Percentiles rank a stretch among this genome's conserved stretches.
phyloP scores from a whole-genome alignment of 2,797 vertebrate species.

The Sternotherus odoratus region DNA sequence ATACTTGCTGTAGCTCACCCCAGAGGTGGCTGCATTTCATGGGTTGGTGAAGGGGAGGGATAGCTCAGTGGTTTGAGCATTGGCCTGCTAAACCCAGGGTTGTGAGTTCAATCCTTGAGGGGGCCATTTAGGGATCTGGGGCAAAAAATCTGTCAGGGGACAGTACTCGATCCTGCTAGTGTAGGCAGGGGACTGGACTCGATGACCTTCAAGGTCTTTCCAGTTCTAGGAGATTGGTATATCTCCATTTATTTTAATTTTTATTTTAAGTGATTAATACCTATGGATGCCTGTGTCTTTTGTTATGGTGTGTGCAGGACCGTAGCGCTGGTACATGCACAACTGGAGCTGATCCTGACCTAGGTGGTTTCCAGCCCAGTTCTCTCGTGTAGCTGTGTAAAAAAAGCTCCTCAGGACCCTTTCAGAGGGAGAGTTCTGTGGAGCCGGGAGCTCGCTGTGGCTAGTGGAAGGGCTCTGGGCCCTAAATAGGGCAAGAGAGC shows the following conservation, averaged over 20 bases:
- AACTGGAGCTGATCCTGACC: neutral
- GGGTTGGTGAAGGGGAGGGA: neutral
- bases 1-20: neutral
- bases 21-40: neutral
- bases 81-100: too few relatives aligned
- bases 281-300: too few relatives aligned
- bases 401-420: neutral
- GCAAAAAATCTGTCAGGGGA: too few relatives aligned
- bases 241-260: too few relatives aligned
- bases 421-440: neutral
- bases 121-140: too few relatives aligned
- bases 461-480: neutral
- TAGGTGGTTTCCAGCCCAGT: neutral
- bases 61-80: too few relatives aligned
- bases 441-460: neutral
- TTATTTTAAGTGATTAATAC: neutral
- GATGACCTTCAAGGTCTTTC: too few relatives aligned
- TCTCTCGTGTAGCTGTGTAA: neutral
- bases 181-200: too few relatives aligned
- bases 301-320: neutral
- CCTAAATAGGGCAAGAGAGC: neutral
- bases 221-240: too few relatives aligned
- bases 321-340: neutral
- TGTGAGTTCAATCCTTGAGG: too few relatives aligned
- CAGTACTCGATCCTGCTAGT: too few relatives aligned